Percentiles rank a stretch among this genome's conserved stretches.
phyloP scores from a whole-genome alignment of 2,797 vertebrate genomes.

The Coccyzus lansbergi region DNA sequence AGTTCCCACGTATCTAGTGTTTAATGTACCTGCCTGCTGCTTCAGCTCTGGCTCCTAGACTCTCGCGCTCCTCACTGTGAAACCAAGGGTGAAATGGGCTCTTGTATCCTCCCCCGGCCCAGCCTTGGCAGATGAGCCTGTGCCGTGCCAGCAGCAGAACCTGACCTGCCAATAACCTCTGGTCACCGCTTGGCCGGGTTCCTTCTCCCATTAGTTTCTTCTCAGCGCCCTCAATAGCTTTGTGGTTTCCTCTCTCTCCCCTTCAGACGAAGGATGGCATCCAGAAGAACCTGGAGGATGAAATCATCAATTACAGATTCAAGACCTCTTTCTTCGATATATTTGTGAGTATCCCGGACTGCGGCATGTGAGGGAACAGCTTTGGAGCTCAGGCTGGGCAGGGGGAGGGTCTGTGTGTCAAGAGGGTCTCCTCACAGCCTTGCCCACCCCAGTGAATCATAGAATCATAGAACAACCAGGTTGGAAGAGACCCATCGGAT shows the following conservation, averaged over 20 bases:
- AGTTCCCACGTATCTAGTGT: fast-evolving
- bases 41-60: background rate
- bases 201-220: background rate
- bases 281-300: slow-evolving; percentile 81
- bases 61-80: fast-evolving
- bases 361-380: background rate
- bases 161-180: background rate
- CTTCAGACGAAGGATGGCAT: slow-evolving; percentile 84
- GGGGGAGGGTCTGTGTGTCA: fast-evolving
- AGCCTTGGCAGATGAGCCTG: background rate
- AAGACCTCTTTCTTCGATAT: slow-evolving; percentile 94
- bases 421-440: background rate
- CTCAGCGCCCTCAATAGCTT: background rate
- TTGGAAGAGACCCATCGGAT: too few relatives aligned
- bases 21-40: background rate
- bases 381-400: background rate
- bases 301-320: slow-evolving; percentile 88
- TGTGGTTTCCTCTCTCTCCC: slow-evolving; percentile 26
- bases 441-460: too few relatives aligned
- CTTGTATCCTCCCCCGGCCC: background rate
- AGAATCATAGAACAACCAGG: too few relatives aligned
- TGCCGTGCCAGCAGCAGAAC: fast-evolving
- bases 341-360: slow-evolving; percentile 85
- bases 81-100: background rate
- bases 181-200: background rate